Conservation (phyloP, 2,888 invertebrate genomes). For the Harpalus rubripes region DNA sequence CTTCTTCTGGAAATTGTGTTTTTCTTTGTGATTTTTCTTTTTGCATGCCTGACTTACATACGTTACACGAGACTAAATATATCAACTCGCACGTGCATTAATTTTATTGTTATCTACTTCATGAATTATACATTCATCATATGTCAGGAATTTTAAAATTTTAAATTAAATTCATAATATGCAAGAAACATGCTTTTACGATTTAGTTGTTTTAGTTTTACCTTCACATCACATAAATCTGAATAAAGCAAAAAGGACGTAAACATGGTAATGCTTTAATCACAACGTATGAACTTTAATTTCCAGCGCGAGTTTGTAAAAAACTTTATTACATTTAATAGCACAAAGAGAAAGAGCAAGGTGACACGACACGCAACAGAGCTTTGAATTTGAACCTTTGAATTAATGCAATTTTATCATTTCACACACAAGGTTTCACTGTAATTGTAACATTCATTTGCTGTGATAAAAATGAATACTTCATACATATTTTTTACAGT, state of each 20-base stretch:
- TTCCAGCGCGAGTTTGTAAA: background rate
- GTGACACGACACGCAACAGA: background rate
- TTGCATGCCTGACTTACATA: background rate
- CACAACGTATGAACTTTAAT: constrained; percentile 20
- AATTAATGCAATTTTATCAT: background rate
- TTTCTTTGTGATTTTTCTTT: constrained; percentile 3
- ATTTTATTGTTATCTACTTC: constrained; percentile 20
- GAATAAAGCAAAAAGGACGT: constrained; percentile 28
- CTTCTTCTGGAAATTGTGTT: background rate
- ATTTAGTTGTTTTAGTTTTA: constrained; percentile 24
- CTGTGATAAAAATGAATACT: background rate
- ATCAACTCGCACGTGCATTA: background rate
- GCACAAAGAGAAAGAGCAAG: background rate
- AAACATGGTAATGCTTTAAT: constrained; percentile 44
- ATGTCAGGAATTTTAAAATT: constrained; percentile 30
- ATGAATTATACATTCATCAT: constrained; percentile 31
- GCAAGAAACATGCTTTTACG: constrained; percentile 20
- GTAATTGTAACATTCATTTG: background rate
- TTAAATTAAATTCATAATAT: constrained; percentile 38
- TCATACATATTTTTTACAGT: background rate
- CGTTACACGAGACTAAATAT: background rate
- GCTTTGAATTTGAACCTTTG: background rate
- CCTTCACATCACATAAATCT: constrained; percentile 10
- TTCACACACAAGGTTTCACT: background rate
- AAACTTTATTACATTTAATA: constrained; percentile 7